phyloP scores from a whole-genome alignment of 1,140 invertebrate genomes.

The Danaus plexippus region DNA sequence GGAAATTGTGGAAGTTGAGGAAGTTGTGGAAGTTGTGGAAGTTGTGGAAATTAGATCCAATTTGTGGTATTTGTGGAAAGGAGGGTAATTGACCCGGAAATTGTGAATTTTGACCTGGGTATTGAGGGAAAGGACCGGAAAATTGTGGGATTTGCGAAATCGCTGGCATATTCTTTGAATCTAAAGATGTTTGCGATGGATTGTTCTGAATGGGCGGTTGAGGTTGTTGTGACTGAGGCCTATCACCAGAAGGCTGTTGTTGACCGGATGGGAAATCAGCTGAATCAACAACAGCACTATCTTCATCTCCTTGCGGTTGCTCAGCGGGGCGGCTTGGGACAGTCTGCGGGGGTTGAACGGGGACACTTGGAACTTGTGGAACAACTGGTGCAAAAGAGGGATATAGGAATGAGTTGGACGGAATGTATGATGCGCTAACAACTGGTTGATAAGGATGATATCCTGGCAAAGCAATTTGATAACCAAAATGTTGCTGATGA shows the following conservation, averaged over 20 bases:
- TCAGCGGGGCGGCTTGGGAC: constrained; percentile 18
- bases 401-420: constrained; percentile 28
- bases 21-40: constrained; percentile 26
- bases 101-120: constrained; percentile 19
- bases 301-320: constrained; percentile 44
- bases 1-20: constrained; percentile 20
- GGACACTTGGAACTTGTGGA: constrained; percentile 8
- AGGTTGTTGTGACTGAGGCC: constrained; percentile 7
- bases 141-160: constrained; percentile 27
- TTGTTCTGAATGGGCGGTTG: constrained; percentile 6
- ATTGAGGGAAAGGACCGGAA: constrained; percentile 18
- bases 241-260: constrained; percentile 18
- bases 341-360: constrained; percentile 16
- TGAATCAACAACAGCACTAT: constrained; percentile 54
- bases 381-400: constrained; percentile 14
- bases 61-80: constrained; percentile 24
- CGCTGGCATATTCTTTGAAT: constrained; percentile 23
- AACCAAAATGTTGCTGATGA: constrained; percentile 40
- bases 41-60: constrained; percentile 9
- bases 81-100: constrained; percentile 14
- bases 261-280: constrained; percentile 39
- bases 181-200: constrained; percentile 14
- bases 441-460: constrained; percentile 31
- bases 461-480: constrained; percentile 27
- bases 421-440: constrained; percentile 31